Conservation (phyloP, 2,888 invertebrate genomes). For the Pollenia amentaria region DNA sequence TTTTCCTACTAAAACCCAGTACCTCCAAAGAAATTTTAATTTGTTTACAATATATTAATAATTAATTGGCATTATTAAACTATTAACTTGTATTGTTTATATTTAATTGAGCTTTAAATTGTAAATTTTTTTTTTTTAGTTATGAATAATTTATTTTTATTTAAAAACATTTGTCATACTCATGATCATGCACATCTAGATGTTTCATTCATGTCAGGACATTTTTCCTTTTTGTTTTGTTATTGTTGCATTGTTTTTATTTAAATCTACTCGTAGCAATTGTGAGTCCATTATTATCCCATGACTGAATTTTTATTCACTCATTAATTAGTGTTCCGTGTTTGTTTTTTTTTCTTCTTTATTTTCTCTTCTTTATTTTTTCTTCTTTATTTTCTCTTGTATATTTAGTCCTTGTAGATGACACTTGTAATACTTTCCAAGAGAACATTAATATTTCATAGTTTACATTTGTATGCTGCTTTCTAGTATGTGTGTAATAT, state of each 20-base stretch:
- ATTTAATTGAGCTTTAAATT: slow-evolving; percentile 26
- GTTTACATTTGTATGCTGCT: background rate
- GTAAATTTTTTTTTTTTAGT: background rate
- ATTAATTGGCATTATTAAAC: slow-evolving; percentile 41
- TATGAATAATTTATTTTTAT: slow-evolving; percentile 52
- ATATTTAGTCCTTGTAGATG: slow-evolving; percentile 9
- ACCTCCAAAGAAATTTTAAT: slow-evolving; percentile 17
- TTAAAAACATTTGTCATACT: slow-evolving; percentile 52
- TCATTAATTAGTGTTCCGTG: background rate
- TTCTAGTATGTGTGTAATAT: background rate
- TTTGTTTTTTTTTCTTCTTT: background rate
- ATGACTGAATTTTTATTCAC: background rate
- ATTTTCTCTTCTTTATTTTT: background rate
- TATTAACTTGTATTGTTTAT: slow-evolving; percentile 2
- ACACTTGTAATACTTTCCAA: slow-evolving; percentile 37
- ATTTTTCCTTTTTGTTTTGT: background rate
- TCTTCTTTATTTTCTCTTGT: background rate
- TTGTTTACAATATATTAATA: slow-evolving; percentile 48
- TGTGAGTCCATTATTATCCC: slow-evolving; percentile 17
- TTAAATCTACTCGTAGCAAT: slow-evolving; percentile 4
- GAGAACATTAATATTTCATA: slow-evolving; percentile 28
- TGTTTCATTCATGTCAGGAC: slow-evolving; percentile 43
- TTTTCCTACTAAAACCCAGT: background rate
- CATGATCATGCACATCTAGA: slow-evolving; percentile 42
- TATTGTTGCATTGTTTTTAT: background rate